Evolutionary conservation across 1,140 invertebrate genomes (phyloP).

Genomic region (Trinorchestia longiramus): DNA sequence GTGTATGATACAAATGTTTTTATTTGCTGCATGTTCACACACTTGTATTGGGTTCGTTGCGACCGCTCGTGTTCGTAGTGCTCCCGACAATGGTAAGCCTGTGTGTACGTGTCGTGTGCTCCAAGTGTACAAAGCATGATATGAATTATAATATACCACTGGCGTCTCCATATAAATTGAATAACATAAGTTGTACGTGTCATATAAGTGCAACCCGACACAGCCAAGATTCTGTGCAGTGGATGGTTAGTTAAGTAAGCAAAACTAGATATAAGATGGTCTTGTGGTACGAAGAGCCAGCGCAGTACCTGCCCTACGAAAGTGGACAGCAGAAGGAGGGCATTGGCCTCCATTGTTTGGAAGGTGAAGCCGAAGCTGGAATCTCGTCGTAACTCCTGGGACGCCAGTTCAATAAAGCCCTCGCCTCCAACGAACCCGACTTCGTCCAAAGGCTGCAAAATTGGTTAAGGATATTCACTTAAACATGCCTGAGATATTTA

Average conservation of each 20-base stretch:
- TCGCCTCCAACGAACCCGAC: conserved; percentile 81
- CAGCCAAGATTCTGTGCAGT: background rate
- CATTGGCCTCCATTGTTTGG: conserved; percentile 78
- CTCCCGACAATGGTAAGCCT: background rate
- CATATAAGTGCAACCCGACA: background rate
- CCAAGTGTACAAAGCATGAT: background rate
- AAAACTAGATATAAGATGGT: background rate
- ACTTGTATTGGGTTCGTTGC: background rate
- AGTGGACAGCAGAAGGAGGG: conserved; percentile 81
- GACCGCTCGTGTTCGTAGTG: background rate
- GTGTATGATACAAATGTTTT: no score
- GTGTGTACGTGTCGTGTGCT: background rate
- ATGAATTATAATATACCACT: background rate
- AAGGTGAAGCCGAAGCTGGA: conserved; percentile 82
- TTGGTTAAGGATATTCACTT: no score
- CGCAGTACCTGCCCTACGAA: conserved; percentile 67
- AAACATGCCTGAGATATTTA: background rate
- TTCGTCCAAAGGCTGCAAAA: conserved; percentile 74
- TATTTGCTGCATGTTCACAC: no score
- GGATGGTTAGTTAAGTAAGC: background rate
- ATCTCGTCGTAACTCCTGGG: conserved; percentile 77
- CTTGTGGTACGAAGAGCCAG: background rate
- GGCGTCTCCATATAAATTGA: background rate
- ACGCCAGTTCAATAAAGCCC: conserved; percentile 82
- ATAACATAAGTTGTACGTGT: background rate